phyloP scores from a whole-genome alignment of 2,113 vertebrate genomes.

The Noctilio leporinus region DNA sequence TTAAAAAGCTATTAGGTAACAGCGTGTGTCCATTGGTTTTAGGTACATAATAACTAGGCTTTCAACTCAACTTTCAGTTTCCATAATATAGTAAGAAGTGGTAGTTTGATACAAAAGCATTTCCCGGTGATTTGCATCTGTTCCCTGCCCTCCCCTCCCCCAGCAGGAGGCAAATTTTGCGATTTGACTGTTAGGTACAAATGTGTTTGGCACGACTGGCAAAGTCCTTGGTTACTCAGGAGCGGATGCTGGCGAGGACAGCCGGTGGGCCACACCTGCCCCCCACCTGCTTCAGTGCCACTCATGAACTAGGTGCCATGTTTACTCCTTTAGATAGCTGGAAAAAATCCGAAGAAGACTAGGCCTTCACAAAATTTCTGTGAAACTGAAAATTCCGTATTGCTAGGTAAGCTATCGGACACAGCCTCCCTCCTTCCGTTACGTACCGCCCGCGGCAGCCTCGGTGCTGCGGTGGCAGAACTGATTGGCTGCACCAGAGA shows the following conservation, averaged over 20 bases:
- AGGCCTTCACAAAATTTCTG: background rate
- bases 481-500: background rate
- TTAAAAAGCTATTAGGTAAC: background rate
- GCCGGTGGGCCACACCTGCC: background rate
- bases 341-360: background rate
- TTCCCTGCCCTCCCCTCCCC: background rate
- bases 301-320: background rate
- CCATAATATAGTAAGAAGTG: background rate
- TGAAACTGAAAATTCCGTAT: background rate
- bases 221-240: background rate
- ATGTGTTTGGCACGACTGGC: background rate
- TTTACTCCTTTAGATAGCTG: background rate
- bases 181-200: background rate
- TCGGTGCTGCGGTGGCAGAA: fast-evolving
- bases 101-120: background rate
- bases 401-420: background rate
- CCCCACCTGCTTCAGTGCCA: background rate
- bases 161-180: background rate
- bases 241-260: background rate
- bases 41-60: background rate
- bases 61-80: background rate
- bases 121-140: background rate
- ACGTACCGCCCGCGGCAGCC: fast-evolving
- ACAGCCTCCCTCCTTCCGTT: background rate
- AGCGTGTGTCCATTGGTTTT: background rate